A percentile compares a stretch with the other conserved stretches of the same genome.
phyloP scores from a whole-genome alignment of 1,140 invertebrate species.

The Chlorops oryzae region DNA sequence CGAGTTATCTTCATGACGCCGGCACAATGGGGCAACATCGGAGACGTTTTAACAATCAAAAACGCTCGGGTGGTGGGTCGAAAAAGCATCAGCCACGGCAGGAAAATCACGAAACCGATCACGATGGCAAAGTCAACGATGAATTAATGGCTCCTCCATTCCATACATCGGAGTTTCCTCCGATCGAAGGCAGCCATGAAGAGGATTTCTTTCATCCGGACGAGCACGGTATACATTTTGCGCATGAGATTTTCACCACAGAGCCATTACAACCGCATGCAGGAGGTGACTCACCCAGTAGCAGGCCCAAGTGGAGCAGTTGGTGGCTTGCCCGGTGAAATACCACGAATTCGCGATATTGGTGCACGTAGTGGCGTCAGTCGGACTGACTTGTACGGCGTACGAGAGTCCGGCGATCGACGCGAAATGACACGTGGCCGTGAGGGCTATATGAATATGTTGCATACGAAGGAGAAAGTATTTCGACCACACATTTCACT shows the following conservation, averaged over 20 bases:
- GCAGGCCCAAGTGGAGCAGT: background rate
- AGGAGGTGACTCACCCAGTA: background rate
- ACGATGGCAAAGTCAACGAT: too few species aligned
- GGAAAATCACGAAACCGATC: too few species aligned
- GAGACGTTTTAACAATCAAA: background rate
- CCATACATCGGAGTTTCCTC: slow-evolving; percentile 11
- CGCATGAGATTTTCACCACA: slow-evolving; percentile 6
- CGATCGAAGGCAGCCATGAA: slow-evolving; percentile 11
- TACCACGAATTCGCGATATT: slow-evolving; percentile 18
- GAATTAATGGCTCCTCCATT: too few species aligned
- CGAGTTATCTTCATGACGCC: slow-evolving; percentile 48
- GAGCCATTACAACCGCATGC: slow-evolving; percentile 1
- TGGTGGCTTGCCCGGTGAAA: slow-evolving; percentile 17
- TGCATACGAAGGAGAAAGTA: slow-evolving; percentile 38
- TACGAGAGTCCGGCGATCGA: slow-evolving; percentile 29
- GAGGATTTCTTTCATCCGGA: slow-evolving; percentile 18
- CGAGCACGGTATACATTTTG: slow-evolving; percentile 17
- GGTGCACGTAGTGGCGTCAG: slow-evolving; percentile 25
- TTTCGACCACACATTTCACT: slow-evolving; percentile 28
- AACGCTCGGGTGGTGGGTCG: background rate
- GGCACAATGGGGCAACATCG: slow-evolving; percentile 3
- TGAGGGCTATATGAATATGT: slow-evolving; percentile 25
- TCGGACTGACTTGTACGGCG: slow-evolving; percentile 28
- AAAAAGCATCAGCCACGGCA: background rate
- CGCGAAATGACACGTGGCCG: slow-evolving; percentile 17